Evolutionary conservation across 2,113 vertebrate genomes (phyloP).

Genomic region (Lates calcarifer): DNA sequence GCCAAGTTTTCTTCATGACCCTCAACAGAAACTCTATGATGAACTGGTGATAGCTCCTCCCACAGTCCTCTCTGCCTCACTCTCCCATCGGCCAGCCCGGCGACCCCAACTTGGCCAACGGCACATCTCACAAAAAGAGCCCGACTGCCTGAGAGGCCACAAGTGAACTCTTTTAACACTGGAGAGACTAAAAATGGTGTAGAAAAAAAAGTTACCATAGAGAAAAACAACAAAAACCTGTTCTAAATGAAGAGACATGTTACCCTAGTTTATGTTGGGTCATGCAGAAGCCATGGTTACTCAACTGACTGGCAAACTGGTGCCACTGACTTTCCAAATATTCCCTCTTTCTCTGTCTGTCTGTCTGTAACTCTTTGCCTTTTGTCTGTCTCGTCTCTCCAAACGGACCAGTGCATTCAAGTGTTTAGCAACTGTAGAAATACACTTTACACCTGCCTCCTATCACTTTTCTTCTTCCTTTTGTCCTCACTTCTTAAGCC

Average conservation of each 20-base stretch:
- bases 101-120: constrained; percentile 19
- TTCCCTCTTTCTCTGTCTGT: constrained; percentile 40
- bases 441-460: constrained; percentile 9
- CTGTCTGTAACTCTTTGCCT: constrained; percentile 19
- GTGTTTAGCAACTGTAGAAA: constrained; percentile 30
- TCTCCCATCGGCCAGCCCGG: constrained; percentile 49
- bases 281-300: constrained; percentile 66
- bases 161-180: constrained; percentile 46
- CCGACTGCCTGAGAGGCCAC: constrained; percentile 18
- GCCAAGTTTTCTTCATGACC: constrained; percentile 99
- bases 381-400: constrained; percentile 9
- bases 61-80: constrained; percentile 36
- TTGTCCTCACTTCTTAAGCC: neutral
- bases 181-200: constrained; percentile 44
- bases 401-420: constrained; percentile 45
- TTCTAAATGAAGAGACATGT: constrained; percentile 42
- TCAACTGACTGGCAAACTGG: constrained; percentile 65
- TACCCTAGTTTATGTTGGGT: constrained; percentile 42
- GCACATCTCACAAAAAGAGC: constrained; percentile 55
- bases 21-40: constrained; percentile 99
- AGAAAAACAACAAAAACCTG: constrained; percentile 5
- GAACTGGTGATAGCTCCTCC: constrained; percentile 94
- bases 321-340: constrained; percentile 70
- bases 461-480: neutral
- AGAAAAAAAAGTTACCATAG: constrained; percentile 41